phyloP scores from a whole-genome alignment of 2,888 invertebrate species.

The Hirtodrosophila trivittata region DNA sequence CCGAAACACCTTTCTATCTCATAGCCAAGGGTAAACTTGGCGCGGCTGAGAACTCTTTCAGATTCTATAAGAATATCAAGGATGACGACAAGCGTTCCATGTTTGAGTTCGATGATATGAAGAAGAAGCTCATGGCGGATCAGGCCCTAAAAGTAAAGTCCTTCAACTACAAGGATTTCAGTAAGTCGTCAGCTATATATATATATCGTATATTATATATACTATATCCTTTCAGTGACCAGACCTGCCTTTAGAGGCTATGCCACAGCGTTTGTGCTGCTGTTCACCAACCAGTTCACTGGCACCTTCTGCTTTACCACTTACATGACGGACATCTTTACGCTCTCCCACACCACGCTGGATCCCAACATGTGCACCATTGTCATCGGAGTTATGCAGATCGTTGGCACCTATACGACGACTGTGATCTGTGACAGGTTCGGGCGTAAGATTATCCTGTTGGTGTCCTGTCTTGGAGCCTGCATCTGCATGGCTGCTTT shows the following conservation, averaged over 20 bases:
- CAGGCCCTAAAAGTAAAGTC: slow-evolving; percentile 29
- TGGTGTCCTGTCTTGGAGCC: slow-evolving; percentile 66
- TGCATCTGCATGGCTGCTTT: slow-evolving; percentile 59
- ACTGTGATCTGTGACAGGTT: slow-evolving; percentile 68
- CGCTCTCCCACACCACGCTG: slow-evolving; percentile 60
- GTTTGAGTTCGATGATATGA: slow-evolving; percentile 53
- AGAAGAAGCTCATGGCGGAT: slow-evolving; percentile 38
- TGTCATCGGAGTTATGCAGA: slow-evolving; percentile 74
- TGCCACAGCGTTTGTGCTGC: slow-evolving; percentile 47
- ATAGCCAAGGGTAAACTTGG: slow-evolving; percentile 51
- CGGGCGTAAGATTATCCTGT: slow-evolving; percentile 72
- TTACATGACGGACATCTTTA: slow-evolving; percentile 75
- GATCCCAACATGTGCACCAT: slow-evolving; percentile 74
- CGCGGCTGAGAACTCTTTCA: slow-evolving; percentile 66
- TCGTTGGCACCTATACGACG: slow-evolving; percentile 69
- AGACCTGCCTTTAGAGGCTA: slow-evolving; percentile 62
- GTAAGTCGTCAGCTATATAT: slow-evolving; percentile 53
- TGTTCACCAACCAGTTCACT: slow-evolving; percentile 62
- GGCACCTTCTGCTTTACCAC: slow-evolving; percentile 71
- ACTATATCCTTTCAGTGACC: slow-evolving; percentile 45
- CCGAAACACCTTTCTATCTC: slow-evolving; percentile 75
- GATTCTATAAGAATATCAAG: slow-evolving; percentile 65
- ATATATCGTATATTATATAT: too few species aligned
- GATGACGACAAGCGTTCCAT: slow-evolving; percentile 49
- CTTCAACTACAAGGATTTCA: slow-evolving; percentile 69